Percentiles rank a stretch among this genome's conserved stretches.
Conservation (phyloP, 2,888 invertebrate genomes). For the Hymenopus coronatus region DNA sequence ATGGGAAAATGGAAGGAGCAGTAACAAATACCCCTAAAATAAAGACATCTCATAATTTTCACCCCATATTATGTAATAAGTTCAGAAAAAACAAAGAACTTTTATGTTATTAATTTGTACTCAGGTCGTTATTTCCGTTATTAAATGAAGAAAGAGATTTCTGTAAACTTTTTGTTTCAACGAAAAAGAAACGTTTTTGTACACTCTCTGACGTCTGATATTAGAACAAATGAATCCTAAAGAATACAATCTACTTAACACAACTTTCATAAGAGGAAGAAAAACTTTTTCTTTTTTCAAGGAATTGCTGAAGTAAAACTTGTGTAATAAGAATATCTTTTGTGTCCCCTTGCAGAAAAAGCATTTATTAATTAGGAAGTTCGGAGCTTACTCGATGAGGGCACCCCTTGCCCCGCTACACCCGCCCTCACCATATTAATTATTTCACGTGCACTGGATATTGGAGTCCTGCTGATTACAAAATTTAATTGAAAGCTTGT, state of each 20-base stretch:
- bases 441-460: background rate
- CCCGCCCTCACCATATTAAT: background rate
- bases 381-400: background rate
- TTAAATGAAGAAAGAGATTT: too few species aligned
- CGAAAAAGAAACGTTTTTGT: background rate
- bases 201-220: background rate
- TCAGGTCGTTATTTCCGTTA: too few species aligned
- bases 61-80: too few species aligned
- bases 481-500: background rate
- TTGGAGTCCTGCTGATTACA: background rate
- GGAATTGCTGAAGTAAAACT: background rate
- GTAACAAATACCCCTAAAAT: too few species aligned
- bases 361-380: background rate
- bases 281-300: background rate
- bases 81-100: too few species aligned
- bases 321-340: background rate
- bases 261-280: background rate
- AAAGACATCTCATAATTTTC: too few species aligned
- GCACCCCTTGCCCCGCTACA: too few species aligned
- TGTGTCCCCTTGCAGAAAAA: background rate
- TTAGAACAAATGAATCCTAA: background rate
- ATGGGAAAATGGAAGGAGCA: too few species aligned
- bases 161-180: background rate
- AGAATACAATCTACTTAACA: background rate
- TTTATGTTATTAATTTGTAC: too few species aligned